Evolutionary conservation across 2,888 invertebrate species (phyloP).

Genomic region (Arctia plantaginis): DNA sequence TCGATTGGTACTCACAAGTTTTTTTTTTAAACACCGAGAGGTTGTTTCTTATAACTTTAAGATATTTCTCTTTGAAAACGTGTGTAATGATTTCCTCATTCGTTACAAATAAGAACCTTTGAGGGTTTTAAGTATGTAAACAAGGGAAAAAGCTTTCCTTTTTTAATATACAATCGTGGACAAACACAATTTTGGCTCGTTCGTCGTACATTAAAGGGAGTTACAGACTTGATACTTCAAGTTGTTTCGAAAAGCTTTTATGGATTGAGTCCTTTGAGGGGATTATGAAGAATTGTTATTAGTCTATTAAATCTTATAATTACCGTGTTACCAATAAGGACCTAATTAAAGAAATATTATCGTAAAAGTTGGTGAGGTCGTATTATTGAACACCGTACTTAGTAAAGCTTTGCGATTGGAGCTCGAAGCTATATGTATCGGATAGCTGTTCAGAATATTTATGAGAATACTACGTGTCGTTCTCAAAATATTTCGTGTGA

Average conservation of each 20-base stretch:
- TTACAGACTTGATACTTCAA: slow-evolving; percentile 4
- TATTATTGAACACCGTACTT: not conserved
- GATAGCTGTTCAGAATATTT: not conserved
- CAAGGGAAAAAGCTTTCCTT: slow-evolving; percentile 29
- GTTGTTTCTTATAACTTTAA: slow-evolving; percentile 20
- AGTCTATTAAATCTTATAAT: not conserved
- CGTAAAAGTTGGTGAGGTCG: not conserved
- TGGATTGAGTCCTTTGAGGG: not conserved
- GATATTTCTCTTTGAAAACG: slow-evolving; percentile 30
- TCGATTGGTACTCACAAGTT: slow-evolving; percentile 34
- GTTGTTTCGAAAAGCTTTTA: not conserved
- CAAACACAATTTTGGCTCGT: slow-evolving; percentile 23
- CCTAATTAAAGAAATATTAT: not conserved
- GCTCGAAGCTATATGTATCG: not conserved
- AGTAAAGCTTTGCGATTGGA: not conserved
- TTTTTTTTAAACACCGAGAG: slow-evolving; percentile 18
- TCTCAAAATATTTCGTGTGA: not conserved
- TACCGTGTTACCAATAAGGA: not conserved
- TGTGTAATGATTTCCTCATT: slow-evolving; percentile 32
- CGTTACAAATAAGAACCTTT: slow-evolving; percentile 24
- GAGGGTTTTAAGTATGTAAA: slow-evolving; percentile 27
- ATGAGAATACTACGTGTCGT: not conserved
- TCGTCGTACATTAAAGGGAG: slow-evolving; percentile 20
- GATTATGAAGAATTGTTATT: not conserved
- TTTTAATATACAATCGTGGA: slow-evolving; percentile 26